Conservation (phyloP, 2,888 invertebrate genomes). For the Pantelozetes paolii region DNA sequence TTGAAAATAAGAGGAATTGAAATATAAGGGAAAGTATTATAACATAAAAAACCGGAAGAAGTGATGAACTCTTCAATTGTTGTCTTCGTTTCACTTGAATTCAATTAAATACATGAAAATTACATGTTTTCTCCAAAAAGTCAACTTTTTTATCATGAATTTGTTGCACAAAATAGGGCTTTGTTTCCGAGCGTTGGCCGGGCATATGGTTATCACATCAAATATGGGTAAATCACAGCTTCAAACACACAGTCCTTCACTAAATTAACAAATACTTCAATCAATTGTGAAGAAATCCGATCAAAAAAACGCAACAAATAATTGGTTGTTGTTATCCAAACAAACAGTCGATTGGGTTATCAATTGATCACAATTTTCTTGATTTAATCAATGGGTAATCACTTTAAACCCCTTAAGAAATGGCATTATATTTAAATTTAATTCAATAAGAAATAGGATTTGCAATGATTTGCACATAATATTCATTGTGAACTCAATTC, state of each 20-base stretch:
- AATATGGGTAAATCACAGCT: background rate
- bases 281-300: background rate
- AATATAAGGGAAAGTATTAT: background rate
- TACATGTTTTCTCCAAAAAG: too few species aligned
- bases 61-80: background rate
- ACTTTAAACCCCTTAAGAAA: background rate
- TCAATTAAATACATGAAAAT: background rate
- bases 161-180: too few species aligned
- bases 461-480: background rate
- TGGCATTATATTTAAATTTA: background rate
- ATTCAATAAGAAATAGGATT: background rate
- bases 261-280: background rate
- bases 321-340: background rate
- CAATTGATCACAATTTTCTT: background rate
- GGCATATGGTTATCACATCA: too few species aligned
- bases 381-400: background rate
- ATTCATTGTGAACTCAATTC: constrained; percentile 7
- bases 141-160: too few species aligned
- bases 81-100: constrained; percentile 9
- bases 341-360: background rate
- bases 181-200: too few species aligned
- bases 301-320: background rate
- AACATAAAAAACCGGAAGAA: background rate
- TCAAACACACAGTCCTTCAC: background rate
- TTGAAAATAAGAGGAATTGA: background rate